Evolutionary conservation across 2,888 invertebrate genomes (phyloP), one percentile per base, ranked within the genome.

Genomic region (Gasteruption jaculator): DNA sequence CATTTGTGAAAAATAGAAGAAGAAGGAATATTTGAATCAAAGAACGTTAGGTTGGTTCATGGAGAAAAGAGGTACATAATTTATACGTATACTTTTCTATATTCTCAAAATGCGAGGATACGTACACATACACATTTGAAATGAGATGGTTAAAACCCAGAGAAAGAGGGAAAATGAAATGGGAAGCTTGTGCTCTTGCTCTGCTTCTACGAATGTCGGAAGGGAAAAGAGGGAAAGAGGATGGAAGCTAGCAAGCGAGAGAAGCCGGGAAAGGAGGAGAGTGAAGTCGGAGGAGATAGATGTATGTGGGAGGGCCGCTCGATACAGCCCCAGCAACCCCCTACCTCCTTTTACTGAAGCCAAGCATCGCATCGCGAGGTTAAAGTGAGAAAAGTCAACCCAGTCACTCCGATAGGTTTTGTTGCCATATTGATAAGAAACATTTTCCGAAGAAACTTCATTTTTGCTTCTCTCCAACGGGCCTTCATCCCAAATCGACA

Each of bases 281-380:
- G 52, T 47, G 60, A 48, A 55, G 57, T 61, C 58, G 59, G 67
- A 61, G 63, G 65, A 70, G 69, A 68, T 68, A 70, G 68, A 69
- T 69, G 70, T 69, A 67, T 68, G 65, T 68, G 68, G 67, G 69
- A 69, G 67, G 68, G 66, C 68, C 70, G 70, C 70, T 68, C 68
- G 70, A 70, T 70, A 70, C 70, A 70, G 70, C 70, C 61, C 70
- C 70, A 68, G 70, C 70, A 64, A 59, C 58, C 57, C 62, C 62
- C 62, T 63, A 58, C 47, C 61, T 57, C 50, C 43, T 26, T 40
- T 52, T 48, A 46, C 58, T 57, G 57, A 65, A 64, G 61, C 65
- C 65, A 67, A 65, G 67, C 68, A 67, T 65, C 65, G 66, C 64
- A 66, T 67, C 67, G 68, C 61, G 62, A 65, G 65, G 65, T 68